Evolutionary conservation across 2,888 invertebrate genomes (phyloP), one percentile per base, ranked within the genome.

Genomic region (Orthosia cruda): DNA sequence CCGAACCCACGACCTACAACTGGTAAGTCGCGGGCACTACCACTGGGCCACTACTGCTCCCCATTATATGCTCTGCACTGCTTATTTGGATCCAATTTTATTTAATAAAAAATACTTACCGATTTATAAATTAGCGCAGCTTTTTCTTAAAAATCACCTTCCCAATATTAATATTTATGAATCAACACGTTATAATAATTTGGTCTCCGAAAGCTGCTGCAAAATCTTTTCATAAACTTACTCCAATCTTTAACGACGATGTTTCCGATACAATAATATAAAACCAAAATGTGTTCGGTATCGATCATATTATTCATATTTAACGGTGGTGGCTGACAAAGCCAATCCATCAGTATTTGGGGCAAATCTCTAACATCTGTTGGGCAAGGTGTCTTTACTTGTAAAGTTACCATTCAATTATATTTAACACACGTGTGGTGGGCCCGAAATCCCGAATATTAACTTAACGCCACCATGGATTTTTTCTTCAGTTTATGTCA

Each of bases 341-440:
- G 89, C 86, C 90, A 89, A 90, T 92, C 90, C 91, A 89, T 92
- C 92, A 90, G 88, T 88, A 87, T 88, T 89, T 89, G 90, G 88
- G 89, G 89, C 82, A 90, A 83, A 89, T 84, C 89, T 92, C 93
- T 94, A 95, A 92, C 96, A 96, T 96, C 96, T 96, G 96, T 93
- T 90, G 65, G 89, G 92, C 95, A 95, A 96, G 96, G 96, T 96
- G 96, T 93, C 91, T 78, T 71, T 91, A 80, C 80, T 89, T 88
- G 84, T 86, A 90, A 87, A 90, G 90, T 91, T 89, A 87, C 93
- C 80, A 89, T 93, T 92, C 88, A 89, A 90, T 89, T 89, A 91
- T 89, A 91, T 88, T 89, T 85, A 81, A 80, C 85, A 90, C 93
- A 93, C 93, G 91, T 92, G 93, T 88, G 87, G 91, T 91, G 92